Conservation (phyloP, 2,888 invertebrate species). For the Cataglyphis albicans region DNA sequence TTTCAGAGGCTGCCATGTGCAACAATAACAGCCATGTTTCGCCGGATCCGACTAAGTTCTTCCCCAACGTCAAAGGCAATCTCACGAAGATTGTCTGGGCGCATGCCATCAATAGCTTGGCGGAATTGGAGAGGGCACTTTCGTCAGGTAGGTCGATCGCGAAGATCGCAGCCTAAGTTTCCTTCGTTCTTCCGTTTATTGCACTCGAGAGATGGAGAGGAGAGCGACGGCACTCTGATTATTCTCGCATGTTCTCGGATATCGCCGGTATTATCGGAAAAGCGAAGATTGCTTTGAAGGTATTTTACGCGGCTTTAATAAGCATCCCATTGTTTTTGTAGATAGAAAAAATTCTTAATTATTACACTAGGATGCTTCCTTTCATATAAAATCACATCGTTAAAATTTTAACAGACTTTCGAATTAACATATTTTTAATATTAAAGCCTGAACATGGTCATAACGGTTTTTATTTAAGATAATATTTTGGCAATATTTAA, state of each 20-base stretch:
- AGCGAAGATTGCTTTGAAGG: not conserved
- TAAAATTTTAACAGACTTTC: not conserved
- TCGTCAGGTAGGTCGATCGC: constrained; percentile 77
- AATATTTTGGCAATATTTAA: not conserved
- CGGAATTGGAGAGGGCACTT: constrained; percentile 89
- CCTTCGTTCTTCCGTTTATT: constrained; percentile 19
- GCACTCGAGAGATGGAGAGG: not conserved
- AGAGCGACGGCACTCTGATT: constrained; percentile 2
- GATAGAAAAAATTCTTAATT: not conserved
- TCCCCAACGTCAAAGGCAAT: constrained; percentile 87
- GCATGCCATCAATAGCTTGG: constrained; percentile 93
- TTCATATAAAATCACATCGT: not conserved
- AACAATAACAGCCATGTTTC: constrained; percentile 51
- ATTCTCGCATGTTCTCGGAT: constrained; percentile 17
- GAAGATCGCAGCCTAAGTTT: not conserved
- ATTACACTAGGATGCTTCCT: not conserved
- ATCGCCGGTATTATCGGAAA: not conserved
- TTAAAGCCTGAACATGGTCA: not conserved
- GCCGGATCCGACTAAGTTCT: constrained; percentile 84
- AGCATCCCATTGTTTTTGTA: not conserved
- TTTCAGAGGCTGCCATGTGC: constrained; percentile 24
- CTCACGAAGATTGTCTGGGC: constrained; percentile 93
- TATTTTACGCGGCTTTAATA: not conserved
- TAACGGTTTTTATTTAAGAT: not conserved
- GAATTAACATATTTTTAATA: not conserved